These are phyloP conservation scores for Aphaenogaster rudis DNA, from an alignment of 1,140 invertebrate genomes.

Conservation along the genomic window DNA sequence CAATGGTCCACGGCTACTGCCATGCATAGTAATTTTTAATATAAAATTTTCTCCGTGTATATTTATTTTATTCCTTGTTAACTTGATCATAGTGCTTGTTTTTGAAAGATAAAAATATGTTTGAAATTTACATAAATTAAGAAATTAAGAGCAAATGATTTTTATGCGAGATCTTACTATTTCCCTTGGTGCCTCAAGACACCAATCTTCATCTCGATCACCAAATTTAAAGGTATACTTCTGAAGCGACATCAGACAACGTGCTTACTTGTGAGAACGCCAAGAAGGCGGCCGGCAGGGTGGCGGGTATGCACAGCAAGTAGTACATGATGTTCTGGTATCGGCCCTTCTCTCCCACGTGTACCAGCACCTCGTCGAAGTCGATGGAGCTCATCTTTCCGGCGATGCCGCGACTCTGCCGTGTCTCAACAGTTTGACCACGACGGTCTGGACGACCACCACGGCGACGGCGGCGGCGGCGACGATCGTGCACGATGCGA, in stretches of 20 bases:
- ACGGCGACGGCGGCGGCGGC: constrained; percentile 23
- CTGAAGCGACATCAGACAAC: constrained; percentile 12
- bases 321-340: constrained; percentile 91
- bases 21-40: too few species aligned
- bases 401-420: constrained; percentile 57
- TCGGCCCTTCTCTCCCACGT: constrained; percentile 90
- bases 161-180: too few species aligned
- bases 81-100: not conserved
- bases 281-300: constrained; percentile 90
- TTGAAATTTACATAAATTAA: constrained; percentile 3
- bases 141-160: not conserved
- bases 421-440: constrained; percentile 47
- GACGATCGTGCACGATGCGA: constrained; percentile 63
- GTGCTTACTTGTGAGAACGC: constrained; percentile 89
- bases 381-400: constrained; percentile 88
- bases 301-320: constrained; percentile 90
- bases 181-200: not conserved
- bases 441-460: constrained; percentile 46
- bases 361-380: constrained; percentile 90
- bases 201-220: not conserved
- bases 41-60: too few species aligned
- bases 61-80: not conserved
- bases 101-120: not conserved
- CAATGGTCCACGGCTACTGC: too few species aligned
- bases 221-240: not conserved